phyloP scores from a whole-genome alignment of 2,888 invertebrate species.

The Emmelina monodactyla region DNA sequence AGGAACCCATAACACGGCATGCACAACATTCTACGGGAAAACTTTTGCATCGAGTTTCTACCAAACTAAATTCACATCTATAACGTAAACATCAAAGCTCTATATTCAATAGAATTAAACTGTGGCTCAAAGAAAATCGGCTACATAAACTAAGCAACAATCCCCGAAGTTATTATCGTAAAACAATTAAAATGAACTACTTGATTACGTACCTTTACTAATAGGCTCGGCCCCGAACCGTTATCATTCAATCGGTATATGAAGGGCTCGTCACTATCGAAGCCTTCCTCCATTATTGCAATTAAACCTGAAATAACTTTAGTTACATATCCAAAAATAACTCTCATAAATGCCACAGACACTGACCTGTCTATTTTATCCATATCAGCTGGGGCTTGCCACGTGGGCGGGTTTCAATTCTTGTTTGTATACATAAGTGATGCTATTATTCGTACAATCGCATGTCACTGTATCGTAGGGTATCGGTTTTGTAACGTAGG shows the following conservation, averaged over 20 bases:
- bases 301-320: neutral
- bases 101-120: neutral
- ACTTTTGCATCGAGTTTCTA: neutral
- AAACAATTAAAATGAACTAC: too few relatives aligned
- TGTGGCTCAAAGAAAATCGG: too few relatives aligned
- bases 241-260: slow-evolving; percentile 79
- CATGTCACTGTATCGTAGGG: slow-evolving; percentile 28
- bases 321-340: too few relatives aligned
- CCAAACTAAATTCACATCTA: neutral
- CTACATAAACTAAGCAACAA: too few relatives aligned
- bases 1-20: neutral
- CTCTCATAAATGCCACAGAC: too few relatives aligned
- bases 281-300: slow-evolving; percentile 37
- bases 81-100: neutral
- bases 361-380: too few relatives aligned
- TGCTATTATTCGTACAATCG: slow-evolving; percentile 19
- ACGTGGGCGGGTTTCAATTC: too few relatives aligned
- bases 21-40: neutral
- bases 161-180: too few relatives aligned
- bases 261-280: slow-evolving; percentile 72
- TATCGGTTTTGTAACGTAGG: neutral
- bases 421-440: neutral
- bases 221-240: slow-evolving; percentile 75
- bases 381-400: neutral
- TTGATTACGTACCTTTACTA: slow-evolving; percentile 68